Conservation (phyloP, 2,113 vertebrate genomes). For the Danionella cerebrum region DNA sequence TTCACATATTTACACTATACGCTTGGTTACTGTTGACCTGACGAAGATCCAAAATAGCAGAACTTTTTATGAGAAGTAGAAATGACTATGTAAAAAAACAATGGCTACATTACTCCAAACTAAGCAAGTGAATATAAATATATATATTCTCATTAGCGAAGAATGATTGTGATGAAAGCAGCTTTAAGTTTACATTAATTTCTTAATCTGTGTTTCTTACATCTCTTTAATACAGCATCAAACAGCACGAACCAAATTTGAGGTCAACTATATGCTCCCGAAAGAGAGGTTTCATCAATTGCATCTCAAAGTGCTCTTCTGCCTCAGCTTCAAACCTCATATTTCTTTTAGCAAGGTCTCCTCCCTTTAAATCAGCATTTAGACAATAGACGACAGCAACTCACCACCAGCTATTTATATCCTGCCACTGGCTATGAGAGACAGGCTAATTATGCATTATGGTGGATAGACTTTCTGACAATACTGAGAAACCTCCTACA, state of each 20-base stretch:
- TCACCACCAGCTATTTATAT: constrained; percentile 33
- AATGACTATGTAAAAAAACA: too few species aligned
- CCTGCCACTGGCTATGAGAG: constrained; percentile 16
- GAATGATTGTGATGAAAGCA: too few species aligned
- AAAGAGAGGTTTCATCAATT: background rate
- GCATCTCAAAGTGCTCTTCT: background rate
- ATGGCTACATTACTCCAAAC: too few species aligned
- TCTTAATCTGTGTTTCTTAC: too few species aligned
- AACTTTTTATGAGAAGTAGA: too few species aligned
- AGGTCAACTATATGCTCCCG: background rate
- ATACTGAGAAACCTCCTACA: constrained; percentile 11
- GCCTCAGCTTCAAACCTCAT: background rate
- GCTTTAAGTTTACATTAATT: too few species aligned
- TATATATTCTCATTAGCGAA: too few species aligned
- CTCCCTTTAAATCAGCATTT: constrained; percentile 5
- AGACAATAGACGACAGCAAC: constrained; percentile 18
- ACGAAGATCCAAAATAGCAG: too few species aligned
- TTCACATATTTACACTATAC: too few species aligned
- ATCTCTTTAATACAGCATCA: too few species aligned
- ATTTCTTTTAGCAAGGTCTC: background rate
- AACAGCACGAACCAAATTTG: background rate
- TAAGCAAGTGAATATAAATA: too few species aligned
- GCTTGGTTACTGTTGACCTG: too few species aligned
- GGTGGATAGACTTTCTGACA: constrained; percentile 1
- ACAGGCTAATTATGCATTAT: constrained; percentile 27